Base-by-base conservation (phyloP, 2,888 invertebrate genomes). In the Apamea sordens region DNA sequence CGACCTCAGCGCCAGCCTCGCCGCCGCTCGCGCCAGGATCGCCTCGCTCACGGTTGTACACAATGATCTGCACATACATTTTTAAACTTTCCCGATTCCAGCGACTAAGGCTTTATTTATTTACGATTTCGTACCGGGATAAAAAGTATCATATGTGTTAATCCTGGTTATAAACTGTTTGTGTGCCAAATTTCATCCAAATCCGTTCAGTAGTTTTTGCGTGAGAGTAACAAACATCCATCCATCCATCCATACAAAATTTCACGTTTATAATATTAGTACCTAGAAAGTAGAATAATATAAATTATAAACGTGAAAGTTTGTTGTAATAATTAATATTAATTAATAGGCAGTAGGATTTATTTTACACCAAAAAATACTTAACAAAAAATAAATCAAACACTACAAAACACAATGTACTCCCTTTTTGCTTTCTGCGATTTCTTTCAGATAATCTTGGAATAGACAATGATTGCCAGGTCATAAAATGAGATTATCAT, bases 11-110 rank as follows among this genome's bases (percentile, higher is more conserved):
- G 93, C 93, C 56, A 92, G 92, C 76, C 93, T 96, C 11, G 88
- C 92, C 13, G 94, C 94, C 44, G 95, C 95, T 0, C 86, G 93
- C 0, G 94, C 95, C 0, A 83, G 95, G n/a, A 93, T 96, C 85
- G 89, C 95, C 59, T 95, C 95, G 72, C 95, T 96, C 83, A 95
- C 95, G 86, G 96, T 96, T 88, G 1, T 28, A 11, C 18, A 2
- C 36, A 10, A 61, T 24, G 2, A 36, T 24, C 24, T 32, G 1
- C 36, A 6, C 41, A 21, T 32, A 2, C 32, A n/a, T 21, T 36
- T 41, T 18, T 8, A 18, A 32, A 61, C 28, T 28, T 28, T 61
- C 28, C 11, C 4, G 5, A 59, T n/a, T 59, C n/a, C 61, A 28
- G 28, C 28, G 7, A 61, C 3, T 28, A 18, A 15, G 7, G 7